Evolutionary conservation across 2,888 invertebrate species (phyloP).

Genomic region (Emmelina monodactyla): DNA sequence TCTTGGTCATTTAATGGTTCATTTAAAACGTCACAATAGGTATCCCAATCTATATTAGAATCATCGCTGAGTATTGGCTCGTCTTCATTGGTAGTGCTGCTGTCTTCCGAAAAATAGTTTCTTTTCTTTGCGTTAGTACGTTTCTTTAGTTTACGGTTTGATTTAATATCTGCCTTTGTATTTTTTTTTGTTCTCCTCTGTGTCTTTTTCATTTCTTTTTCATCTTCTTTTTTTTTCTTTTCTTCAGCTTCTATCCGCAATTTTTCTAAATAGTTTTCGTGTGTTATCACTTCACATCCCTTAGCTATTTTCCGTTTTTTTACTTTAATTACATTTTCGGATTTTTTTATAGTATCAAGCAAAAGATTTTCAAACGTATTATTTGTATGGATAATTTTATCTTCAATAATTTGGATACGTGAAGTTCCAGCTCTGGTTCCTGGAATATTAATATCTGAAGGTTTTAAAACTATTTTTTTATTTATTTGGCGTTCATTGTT

Average conservation of each 20-base stretch:
- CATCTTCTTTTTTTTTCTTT: too few species aligned
- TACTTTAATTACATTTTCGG: not conserved
- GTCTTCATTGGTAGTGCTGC: not conserved
- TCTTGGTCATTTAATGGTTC: too few species aligned
- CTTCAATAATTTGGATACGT: slow-evolving; percentile 4
- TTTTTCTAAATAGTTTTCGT: slow-evolving; percentile 3
- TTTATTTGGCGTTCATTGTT: not conserved
- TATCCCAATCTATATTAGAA: too few species aligned
- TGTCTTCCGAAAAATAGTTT: too few species aligned
- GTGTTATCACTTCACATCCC: slow-evolving; percentile 3
- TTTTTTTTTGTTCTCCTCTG: too few species aligned
- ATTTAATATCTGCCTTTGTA: not conserved
- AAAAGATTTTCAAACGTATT: slow-evolving; percentile 3
- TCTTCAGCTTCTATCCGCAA: not conserved
- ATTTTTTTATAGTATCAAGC: not conserved
- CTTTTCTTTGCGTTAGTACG: not conserved
- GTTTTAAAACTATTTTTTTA: too few species aligned
- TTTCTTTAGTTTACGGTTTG: not conserved
- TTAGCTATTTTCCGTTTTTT: slow-evolving; percentile 3
- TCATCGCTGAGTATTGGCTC: not conserved
- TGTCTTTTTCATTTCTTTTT: too few species aligned
- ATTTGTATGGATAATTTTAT: not conserved
- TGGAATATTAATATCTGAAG: too few species aligned
- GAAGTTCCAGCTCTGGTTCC: not conserved
- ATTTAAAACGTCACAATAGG: too few species aligned